Evolutionary conservation across 2,888 invertebrate genomes (phyloP), one percentile per base, ranked within the genome.

Genomic region (Ferdinandea cuprea): DNA sequence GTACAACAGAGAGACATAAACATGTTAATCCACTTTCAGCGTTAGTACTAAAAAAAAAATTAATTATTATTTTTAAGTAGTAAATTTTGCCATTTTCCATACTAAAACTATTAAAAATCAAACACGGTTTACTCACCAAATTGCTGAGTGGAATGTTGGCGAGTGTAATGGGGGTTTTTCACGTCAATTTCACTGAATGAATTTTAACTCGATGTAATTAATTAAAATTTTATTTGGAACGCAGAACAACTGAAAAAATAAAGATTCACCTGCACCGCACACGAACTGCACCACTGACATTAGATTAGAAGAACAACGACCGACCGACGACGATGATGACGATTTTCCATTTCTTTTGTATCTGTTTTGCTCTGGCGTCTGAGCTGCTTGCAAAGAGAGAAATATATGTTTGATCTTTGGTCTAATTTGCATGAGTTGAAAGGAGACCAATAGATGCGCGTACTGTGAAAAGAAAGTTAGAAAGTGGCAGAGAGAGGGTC

Each of bases 401-500:
- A 40, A 48, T 66, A 59, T 40, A 32, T 50, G n/a, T 30, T 2
- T 13, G n/a, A 15, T 48, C 42, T 79, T 73, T 42, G 15, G n/a
- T 0, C 8, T 6, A 15, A 40, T 63, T 63, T 44, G 17, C 56
- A 78, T 78, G 50, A 25, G 66, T 17, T 63, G 13, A 61, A 83
- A 15, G 0, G 58, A 58, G 73, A 83, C 17, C 8, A 30, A 40
- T 40, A 15, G 46, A 76, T 46, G 8, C 7, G 3, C 50, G 11
- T n/a, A n/a, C 13, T 66, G 40, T 35, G 73, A 73, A 83, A 83
- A 83, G 83, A 83, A 83, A 83, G 83, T 83, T 83, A 83, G 83
- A 83, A 83, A 83, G 83, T 78, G 63, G 40, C 37, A 66, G 71
- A 40, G 37, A 78, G 65, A 68, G 58, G 52, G 78, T 44, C 66